Percentiles rank a stretch among this genome's conserved stretches.
These are phyloP conservation scores for Drosophila virilis DNA, from an alignment of 1,140 invertebrate genomes.

Conservation along the genomic window DNA sequence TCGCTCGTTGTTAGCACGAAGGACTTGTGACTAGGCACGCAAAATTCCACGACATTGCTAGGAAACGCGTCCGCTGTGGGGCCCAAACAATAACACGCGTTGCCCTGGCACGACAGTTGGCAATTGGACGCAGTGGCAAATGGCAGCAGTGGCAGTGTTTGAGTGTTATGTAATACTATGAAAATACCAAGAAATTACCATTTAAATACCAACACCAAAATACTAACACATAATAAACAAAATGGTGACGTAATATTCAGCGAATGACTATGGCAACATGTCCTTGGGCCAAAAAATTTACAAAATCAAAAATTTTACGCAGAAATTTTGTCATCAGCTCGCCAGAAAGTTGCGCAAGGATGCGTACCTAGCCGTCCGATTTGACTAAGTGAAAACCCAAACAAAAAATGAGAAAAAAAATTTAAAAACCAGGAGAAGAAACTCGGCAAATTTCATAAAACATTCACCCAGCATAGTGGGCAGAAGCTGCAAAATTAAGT, in stretches of 20 bases:
- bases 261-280: slow-evolving; percentile 50
- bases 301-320: slow-evolving; percentile 77
- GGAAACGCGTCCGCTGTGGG: slow-evolving; percentile 57
- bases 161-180: slow-evolving; percentile 49
- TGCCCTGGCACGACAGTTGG: slow-evolving; percentile 70
- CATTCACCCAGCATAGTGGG: slow-evolving; percentile 44
- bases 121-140: slow-evolving; percentile 68
- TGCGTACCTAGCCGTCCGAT: slow-evolving; percentile 53
- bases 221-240: slow-evolving; percentile 24
- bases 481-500: slow-evolving; percentile 66
- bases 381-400: slow-evolving; percentile 60
- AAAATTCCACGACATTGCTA: slow-evolving; percentile 76
- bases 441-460: slow-evolving; percentile 38
- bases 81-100: slow-evolving; percentile 81
- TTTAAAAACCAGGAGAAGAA: not conserved
- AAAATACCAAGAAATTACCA: slow-evolving; percentile 34
- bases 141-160: slow-evolving; percentile 63
- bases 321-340: slow-evolving; percentile 70
- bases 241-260: slow-evolving; percentile 70
- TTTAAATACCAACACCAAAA: slow-evolving; percentile 29
- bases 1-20: slow-evolving; percentile 53
- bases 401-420: slow-evolving; percentile 8
- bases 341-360: slow-evolving; percentile 72
- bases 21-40: slow-evolving; percentile 56
- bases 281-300: slow-evolving; percentile 80